Evolutionary conservation across 2,113 vertebrate species (phyloP).

Genomic region (Donacobius atricapilla): DNA sequence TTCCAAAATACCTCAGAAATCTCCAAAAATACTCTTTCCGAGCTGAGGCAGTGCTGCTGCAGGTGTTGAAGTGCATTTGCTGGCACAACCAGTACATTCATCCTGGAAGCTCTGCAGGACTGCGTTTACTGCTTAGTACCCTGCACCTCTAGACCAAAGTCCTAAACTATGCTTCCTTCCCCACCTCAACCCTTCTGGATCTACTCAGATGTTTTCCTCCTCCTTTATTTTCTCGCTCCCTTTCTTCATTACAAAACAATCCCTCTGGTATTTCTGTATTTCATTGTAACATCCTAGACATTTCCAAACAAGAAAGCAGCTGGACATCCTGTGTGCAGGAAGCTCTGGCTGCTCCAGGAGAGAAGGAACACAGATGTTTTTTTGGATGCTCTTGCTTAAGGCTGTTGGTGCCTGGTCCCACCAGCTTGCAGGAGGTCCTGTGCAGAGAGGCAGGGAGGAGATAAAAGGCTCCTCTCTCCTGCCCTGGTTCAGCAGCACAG

Average conservation of each 20-base stretch:
- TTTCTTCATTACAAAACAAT: background rate
- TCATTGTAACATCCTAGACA: background rate
- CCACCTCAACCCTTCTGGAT: background rate
- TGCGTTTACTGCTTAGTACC: background rate
- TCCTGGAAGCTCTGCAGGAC: background rate
- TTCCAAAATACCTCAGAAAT: background rate
- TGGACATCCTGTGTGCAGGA: background rate
- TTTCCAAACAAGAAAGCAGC: background rate
- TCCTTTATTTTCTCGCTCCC: background rate
- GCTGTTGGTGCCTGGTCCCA: background rate
- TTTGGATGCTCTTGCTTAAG: background rate
- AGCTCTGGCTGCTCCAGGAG: background rate
- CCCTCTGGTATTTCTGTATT: background rate
- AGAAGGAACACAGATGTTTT: background rate
- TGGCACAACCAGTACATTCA: too few species aligned
- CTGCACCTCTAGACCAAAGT: background rate
- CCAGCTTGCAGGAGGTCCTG: rapidly evolving
- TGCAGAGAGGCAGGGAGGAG: background rate
- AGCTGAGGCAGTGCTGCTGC: background rate
- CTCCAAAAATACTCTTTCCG: background rate
- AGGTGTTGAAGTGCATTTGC: background rate
- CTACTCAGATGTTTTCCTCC: background rate
- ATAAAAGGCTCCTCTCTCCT: background rate
- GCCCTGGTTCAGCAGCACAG: rapidly evolving
- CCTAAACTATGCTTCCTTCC: background rate